Base-by-base conservation (phyloP, 2,113 vertebrate species). In the Cynopterus brachyotis region DNA sequence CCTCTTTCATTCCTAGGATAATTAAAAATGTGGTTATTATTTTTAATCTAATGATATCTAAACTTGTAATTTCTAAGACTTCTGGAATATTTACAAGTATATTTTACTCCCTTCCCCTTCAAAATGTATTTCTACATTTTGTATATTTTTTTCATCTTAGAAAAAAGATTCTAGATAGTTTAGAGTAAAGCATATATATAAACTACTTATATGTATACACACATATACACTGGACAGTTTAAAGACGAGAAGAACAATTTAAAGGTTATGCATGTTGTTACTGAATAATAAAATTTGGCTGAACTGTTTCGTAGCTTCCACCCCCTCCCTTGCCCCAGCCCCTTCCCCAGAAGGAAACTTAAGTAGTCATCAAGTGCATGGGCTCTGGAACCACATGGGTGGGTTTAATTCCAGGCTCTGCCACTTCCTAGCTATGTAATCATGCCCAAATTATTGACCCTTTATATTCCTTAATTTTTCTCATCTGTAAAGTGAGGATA, bases 11-110 rank as follows among this genome's bases (percentile, higher is more conserved):
- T 87, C 53, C 53, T 3, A 73, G 70, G n/a, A 81, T 16, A 59
- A 35, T 78, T 84, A 50, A 45, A 9, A 64, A 83, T 11, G n/a
- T 35, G 53, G 16, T 53, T 89, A n/a, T 59, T 96, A n/a, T 66
- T 96, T 92, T 93, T 35, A 72, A 84, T 53, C 57, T 87, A 8
- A 9, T 72, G n/a, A 50, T 50, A 81, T 53, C 32, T 96, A 55
- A 76, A 35, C n/a, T 55, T 62, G 37, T n/a, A 28, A 90, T 73
- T 88, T 90, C 45, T 72, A 94, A 73, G 72, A 67, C 35, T 87
- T 55, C 40, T 59, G 45, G 69, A 92, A 75, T 64, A 66, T 47
- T 60, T 47, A 45, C 42, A 47, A 55, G 9, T 5, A 16, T n/a
- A 62, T 75, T 82, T 85, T 24, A n/a, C 1, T 50, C 20, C 3